Conservation (phyloP, 2,888 invertebrate genomes). For the Andrena minutula region DNA sequence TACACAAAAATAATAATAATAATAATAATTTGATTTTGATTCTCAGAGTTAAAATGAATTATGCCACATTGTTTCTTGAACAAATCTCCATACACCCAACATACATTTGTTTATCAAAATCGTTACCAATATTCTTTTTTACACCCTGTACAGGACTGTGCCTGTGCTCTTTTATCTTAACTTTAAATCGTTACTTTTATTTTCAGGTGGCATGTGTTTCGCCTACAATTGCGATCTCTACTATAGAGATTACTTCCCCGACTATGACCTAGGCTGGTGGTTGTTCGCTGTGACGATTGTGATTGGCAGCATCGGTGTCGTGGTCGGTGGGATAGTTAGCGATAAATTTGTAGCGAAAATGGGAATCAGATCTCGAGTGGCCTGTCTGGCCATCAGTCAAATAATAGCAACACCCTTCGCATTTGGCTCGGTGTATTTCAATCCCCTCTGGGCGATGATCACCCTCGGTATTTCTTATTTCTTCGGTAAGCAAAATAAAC, state of each 20-base stretch:
- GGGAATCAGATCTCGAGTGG: constrained; percentile 93
- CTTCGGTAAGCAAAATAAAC: constrained; percentile 88
- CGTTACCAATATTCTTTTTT: no score
- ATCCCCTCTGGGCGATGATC: constrained; percentile 94
- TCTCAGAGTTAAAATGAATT: no score
- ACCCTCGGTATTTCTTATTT: constrained; percentile 95
- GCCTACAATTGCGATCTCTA: constrained; percentile 96
- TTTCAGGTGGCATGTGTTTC: constrained; percentile 93
- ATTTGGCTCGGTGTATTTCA: constrained; percentile 93
- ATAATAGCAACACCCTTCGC: constrained; percentile 93
- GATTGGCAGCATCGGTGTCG: constrained; percentile 92
- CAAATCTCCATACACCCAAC: no score
- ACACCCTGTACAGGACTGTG: neutral
- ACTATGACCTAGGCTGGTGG: constrained; percentile 96
- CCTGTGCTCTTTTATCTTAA: neutral
- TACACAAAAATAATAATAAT: no score
- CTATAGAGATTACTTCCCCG: constrained; percentile 95
- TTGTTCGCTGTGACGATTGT: constrained; percentile 95
- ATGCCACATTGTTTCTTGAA: no score
- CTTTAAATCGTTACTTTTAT: neutral
- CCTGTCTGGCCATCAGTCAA: constrained; percentile 93
- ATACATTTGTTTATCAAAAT: no score
- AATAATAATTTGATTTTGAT: no score
- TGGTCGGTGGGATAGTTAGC: constrained; percentile 91
- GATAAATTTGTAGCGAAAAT: constrained; percentile 95